Percentiles rank a stretch among this genome's conserved stretches.
Conservation (phyloP, 2,113 vertebrate genomes). For the Plestiodon gilberti region DNA sequence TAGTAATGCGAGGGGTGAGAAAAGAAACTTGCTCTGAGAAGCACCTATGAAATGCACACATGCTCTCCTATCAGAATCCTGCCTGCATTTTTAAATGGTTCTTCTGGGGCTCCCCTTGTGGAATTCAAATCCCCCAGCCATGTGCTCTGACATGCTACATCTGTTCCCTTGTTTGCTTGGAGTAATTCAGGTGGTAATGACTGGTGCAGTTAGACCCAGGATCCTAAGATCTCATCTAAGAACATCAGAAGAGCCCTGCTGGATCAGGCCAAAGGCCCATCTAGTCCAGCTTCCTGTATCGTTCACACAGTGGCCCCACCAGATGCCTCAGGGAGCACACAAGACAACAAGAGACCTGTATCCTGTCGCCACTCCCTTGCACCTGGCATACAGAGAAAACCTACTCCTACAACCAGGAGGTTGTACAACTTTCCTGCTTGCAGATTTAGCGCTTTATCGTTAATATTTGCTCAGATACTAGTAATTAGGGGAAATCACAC, state of each 20-base stretch:
- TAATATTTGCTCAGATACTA: constrained; percentile 4
- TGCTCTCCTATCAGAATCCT: too few species aligned
- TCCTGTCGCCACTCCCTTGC: too few species aligned
- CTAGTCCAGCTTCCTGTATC: too few species aligned
- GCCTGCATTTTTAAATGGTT: not conserved
- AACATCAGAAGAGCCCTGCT: too few species aligned
- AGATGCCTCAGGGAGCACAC: too few species aligned
- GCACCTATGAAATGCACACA: not conserved
- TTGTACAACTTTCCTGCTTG: not conserved
- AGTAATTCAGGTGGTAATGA: not conserved
- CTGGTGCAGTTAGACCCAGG: not conserved
- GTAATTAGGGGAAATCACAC: not conserved
- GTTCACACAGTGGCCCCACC: too few species aligned
- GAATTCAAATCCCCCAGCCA: not conserved
- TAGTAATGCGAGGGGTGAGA: not conserved
- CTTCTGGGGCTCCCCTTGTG: not conserved
- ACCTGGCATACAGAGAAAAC: too few species aligned
- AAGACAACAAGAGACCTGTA: too few species aligned
- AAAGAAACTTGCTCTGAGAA: not conserved
- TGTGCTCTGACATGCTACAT: not conserved
- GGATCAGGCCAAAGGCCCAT: too few species aligned
- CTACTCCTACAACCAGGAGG: too few species aligned
- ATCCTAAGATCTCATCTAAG: not conserved
- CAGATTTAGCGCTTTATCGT: not conserved
- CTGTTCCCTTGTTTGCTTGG: not conserved